Base-by-base conservation (phyloP, 2,113 vertebrate species). In the Onychostoma macrolepis region DNA sequence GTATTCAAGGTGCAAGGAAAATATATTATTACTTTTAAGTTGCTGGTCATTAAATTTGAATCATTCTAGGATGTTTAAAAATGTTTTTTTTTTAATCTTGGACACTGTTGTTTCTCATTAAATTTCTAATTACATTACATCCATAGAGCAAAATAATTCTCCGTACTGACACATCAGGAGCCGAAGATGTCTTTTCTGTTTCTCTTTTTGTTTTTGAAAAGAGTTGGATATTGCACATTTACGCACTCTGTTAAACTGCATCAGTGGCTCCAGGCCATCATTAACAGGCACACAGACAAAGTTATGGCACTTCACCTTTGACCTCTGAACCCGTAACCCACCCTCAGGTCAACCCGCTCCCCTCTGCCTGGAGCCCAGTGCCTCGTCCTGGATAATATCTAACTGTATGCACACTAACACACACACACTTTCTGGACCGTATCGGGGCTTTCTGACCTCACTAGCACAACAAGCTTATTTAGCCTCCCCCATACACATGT, bases 281-380 rank as follows among this genome's bases (percentile, higher is more conserved):
- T 88, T 88, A 88, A 82, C 81, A 88, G n/a, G 33, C 69, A 79
- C 86, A 80, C 36, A 81, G 58, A 88, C 82, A 80, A 72, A 84
- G 81, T 90, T 85, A 76, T 56, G 41, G 76, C 41, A 30, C 21
- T 61, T 88, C 63, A 88, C 87, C 84, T 90, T 81, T 87, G 82
- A 87, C 84, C 72, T 85, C 45, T 88, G 89, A 87, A 88, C 87
- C 81, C 9, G 19, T 90, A 84, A 86, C 81, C 87, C 65, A 87
- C 82, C 85, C 85, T 71, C 30, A 65, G 84, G 85, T 90, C 85
- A 81, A 36, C 33, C 67, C 38, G 11, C 65, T 83, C 69, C 75
- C 75, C 72, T 74, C 80, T 74, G 89, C 61, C 76, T 90, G 79
- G 67, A 87, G 67, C 85, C 79, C 45, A 28, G 1, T n/a, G n/a